Evolutionary conservation across 1,140 invertebrate genomes (phyloP).

Genomic region (Drosophila miranda): DNA sequence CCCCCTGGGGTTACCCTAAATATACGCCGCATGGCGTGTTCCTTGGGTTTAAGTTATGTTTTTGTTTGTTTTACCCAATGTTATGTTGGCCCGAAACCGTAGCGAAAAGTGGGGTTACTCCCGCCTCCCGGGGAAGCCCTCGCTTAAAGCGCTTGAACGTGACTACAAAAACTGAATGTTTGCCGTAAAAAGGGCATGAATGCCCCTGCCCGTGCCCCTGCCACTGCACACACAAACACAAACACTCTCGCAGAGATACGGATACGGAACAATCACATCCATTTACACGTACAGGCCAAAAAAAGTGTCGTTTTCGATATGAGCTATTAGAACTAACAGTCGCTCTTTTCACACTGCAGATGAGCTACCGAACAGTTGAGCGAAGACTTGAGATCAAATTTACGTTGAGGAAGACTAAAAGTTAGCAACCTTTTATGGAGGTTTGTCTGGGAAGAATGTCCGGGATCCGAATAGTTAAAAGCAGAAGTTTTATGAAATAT

Average conservation of each 20-base stretch:
- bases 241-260: constrained; percentile 2
- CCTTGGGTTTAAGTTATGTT: constrained; percentile 29
- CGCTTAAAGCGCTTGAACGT: constrained; percentile 63
- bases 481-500: too few species aligned
- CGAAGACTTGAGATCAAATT: too few species aligned
- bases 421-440: background rate
- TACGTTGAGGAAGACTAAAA: constrained; percentile 7
- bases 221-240: constrained; percentile 43
- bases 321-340: constrained; percentile 38
- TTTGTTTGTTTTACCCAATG: constrained; percentile 35
- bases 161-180: constrained; percentile 60
- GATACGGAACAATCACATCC: constrained; percentile 8
- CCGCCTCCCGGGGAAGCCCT: constrained; percentile 33
- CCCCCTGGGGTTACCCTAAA: constrained; percentile 24
- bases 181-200: constrained; percentile 39
- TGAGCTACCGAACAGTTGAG: constrained; percentile 25
- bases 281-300: constrained; percentile 42
- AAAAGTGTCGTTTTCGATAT: constrained; percentile 53
- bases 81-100: constrained; percentile 3
- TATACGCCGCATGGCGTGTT: constrained; percentile 17
- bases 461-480: too few species aligned
- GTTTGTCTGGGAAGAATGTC: background rate
- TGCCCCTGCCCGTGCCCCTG: constrained; percentile 10
- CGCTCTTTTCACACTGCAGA: constrained; percentile 11
- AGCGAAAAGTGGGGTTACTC: constrained; percentile 4